phyloP scores from a whole-genome alignment of 2,888 invertebrate species.

The Chloroclysta siterata region DNA sequence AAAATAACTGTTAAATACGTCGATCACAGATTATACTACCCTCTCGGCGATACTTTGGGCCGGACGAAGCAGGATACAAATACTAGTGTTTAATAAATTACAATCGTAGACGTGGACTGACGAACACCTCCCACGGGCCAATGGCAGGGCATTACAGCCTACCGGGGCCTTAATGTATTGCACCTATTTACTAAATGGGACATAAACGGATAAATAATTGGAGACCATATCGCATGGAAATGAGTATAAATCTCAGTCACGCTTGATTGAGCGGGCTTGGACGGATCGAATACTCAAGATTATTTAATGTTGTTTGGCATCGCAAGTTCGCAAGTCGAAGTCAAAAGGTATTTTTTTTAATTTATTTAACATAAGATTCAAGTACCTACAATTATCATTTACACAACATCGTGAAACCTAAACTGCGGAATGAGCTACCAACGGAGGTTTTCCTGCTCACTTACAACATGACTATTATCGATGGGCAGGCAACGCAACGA shows the following conservation, averaged over 20 bases:
- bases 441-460: too few species aligned
- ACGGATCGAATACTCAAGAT: too few species aligned
- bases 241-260: constrained; percentile 9
- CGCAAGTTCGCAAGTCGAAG: too few species aligned
- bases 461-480: too few species aligned
- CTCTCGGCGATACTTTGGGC: constrained; percentile 1
- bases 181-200: constrained; percentile 28
- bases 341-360: too few species aligned
- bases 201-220: constrained; percentile 18
- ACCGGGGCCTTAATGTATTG: constrained; percentile 32
- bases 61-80: not conserved
- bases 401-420: too few species aligned
- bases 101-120: constrained; percentile 46
- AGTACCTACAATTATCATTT: too few species aligned
- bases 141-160: constrained; percentile 26
- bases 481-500: too few species aligned
- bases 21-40: not conserved
- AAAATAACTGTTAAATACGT: not conserved
- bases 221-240: constrained; percentile 7
- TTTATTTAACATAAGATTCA: too few species aligned
- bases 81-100: constrained; percentile 28
- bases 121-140: constrained; percentile 49
- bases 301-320: too few species aligned
- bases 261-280: not conserved
- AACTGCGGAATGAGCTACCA: too few species aligned